Evolutionary conservation across 1,140 invertebrate genomes (phyloP).

Genomic region (Halictus rubicundus): DNA sequence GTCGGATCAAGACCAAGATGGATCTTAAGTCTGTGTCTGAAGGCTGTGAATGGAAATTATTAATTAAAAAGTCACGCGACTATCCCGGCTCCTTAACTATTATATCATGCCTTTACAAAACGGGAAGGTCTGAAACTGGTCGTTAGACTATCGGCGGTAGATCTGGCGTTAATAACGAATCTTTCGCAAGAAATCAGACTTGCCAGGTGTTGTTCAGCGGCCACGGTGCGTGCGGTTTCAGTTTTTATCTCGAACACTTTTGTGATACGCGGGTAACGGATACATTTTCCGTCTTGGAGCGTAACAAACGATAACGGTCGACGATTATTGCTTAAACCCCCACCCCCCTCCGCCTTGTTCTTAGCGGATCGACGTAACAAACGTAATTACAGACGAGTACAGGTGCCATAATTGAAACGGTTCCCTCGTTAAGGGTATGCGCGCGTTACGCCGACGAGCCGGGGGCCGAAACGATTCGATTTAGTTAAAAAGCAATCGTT

Average conservation of each 20-base stretch:
- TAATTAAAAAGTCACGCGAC: too few species aligned
- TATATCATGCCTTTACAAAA: too few species aligned
- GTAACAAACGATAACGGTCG: constrained; percentile 51
- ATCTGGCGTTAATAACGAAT: background rate
- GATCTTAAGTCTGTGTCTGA: too few species aligned
- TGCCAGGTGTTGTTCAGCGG: background rate
- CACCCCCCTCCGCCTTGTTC: too few species aligned
- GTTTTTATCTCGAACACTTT: constrained; percentile 28
- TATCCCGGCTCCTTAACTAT: too few species aligned
- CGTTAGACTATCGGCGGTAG: too few species aligned
- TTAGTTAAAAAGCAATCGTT: constrained; percentile 28
- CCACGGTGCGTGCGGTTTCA: constrained; percentile 2
- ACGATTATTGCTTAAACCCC: constrained; percentile 30
- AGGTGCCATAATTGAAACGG: constrained; percentile 8
- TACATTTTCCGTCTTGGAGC: constrained; percentile 47
- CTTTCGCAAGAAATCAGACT: background rate
- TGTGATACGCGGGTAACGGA: constrained; percentile 35
- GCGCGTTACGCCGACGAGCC: background rate
- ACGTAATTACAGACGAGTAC: constrained; percentile 23
- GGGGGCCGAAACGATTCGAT: constrained; percentile 9
- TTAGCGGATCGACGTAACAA: constrained; percentile 6
- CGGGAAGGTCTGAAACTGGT: too few species aligned
- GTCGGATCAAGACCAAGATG: too few species aligned
- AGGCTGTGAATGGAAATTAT: too few species aligned
- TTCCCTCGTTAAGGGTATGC: constrained; percentile 21